Base-by-base conservation (phyloP, 2,888 invertebrate genomes). In the Hydraecia micacea region DNA sequence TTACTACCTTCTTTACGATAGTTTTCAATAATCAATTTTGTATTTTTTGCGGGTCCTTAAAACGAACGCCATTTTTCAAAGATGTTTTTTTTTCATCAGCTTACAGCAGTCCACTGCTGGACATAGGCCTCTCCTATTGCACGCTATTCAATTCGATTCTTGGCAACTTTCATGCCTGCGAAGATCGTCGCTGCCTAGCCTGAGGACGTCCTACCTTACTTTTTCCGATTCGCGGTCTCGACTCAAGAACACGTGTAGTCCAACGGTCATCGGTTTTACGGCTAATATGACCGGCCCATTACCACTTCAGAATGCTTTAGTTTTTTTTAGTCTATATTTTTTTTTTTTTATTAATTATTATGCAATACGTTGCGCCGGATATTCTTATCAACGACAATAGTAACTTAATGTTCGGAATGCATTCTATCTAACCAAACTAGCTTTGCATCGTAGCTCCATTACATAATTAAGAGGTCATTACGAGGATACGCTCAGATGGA, bases 401-500 rank as follows among this genome's bases (percentile, higher is more conserved):
- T 58, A 74, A 74, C 55, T 81, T 68, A 28, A 67, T 79, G 72
- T 82, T 78, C 82, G 28, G 49, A 74, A 66, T 66, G 83, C 65
- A 75, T 73, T 62, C 72, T 36, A 49, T 49, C 21, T 49, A 32
- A 28, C 13, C 67, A 42, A 79, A 36, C 58, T 71, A 74, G 49
- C 58, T 63, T 55, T 70, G 68, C 65, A 60, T 49, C 65, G 79
- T 70, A 49, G 49, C 42, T 68, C 36, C 58, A 82, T 79, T 68
- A 71, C 49, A 75, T 73, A 73, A 67, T 73, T 66, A 73, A 58
- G 69, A 63, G 75, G 73, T 83, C 70, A 83, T 83, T 62, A 79
- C 49, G 60, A 52, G 68, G 63, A 9, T 36, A 18, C 67, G 49
- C 73, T 32, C 36, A 58, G 73, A 63, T 82, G 66, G 39, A 32